A percentile compares a stretch with the other conserved stretches of the same genome.
These are phyloP conservation scores for Tridacna gigas DNA, from an alignment of 2,888 invertebrate genomes.

Conservation along the genomic window DNA sequence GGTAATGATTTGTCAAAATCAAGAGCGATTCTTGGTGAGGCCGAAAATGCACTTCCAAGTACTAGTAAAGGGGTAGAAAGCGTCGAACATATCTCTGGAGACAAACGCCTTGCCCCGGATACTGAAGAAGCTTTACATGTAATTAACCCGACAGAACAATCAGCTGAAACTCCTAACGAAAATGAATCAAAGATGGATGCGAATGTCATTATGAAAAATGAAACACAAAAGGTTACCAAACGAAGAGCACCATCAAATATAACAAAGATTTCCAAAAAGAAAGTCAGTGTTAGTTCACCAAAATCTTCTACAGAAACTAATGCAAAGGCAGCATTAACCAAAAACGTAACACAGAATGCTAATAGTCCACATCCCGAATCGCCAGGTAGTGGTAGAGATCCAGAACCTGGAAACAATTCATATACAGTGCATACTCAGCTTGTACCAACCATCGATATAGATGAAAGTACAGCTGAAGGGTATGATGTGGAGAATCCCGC, in stretches of 20 bases:
- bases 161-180: not conserved
- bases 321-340: not conserved
- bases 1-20: not conserved
- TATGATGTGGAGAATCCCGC: not conserved
- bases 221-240: not conserved
- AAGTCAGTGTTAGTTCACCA: not conserved
- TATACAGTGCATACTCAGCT: not conserved
- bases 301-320: not conserved
- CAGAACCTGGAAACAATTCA: not conserved
- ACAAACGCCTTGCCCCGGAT: no score
- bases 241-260: not conserved
- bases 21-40: not conserved
- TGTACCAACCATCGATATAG: constrained; percentile 5
- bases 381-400: no score
- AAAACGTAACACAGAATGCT: no score
- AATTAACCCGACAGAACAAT: not conserved
- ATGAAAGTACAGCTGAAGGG: not conserved
- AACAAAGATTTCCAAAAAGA: not conserved
- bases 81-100: no score
- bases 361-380: no score
- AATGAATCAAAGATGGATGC: not conserved
- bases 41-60: no score
- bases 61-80: no score
- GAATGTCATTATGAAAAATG: not conserved
- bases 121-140: not conserved